These are phyloP conservation scores for Aphelinus certus DNA, from an alignment of 1,140 invertebrate genomes.

Conservation along the genomic window DNA sequence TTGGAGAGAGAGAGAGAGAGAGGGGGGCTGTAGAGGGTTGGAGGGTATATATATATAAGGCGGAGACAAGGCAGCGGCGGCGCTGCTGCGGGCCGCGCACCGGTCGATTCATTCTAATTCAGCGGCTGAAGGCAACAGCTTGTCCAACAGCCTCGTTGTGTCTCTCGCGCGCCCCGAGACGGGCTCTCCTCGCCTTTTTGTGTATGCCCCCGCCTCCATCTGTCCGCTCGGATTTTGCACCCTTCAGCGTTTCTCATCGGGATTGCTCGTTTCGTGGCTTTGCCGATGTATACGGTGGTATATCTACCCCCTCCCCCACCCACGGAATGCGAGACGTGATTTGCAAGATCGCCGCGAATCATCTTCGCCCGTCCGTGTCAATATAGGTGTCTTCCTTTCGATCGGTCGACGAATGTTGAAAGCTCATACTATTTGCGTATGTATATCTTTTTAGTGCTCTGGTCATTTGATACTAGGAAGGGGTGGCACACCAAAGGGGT, in stretches of 20 bases:
- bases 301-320: no score
- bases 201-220: background rate
- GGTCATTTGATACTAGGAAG: no score
- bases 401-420: no score
- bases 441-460: no score
- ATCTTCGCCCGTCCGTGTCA: no score
- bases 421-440: no score
- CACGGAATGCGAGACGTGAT: no score
- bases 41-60: conserved; percentile 51
- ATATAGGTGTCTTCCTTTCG: no score
- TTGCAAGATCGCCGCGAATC: no score
- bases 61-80: background rate
- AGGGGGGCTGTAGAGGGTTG: conserved; percentile 12
- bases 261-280: background rate
- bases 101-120: conserved; percentile 65
- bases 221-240: conserved; percentile 5
- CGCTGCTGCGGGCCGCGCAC: background rate
- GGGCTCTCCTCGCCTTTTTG: background rate
- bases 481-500: no score
- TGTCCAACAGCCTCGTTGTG: conserved; percentile 62
- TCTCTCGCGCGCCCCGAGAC: conserved; percentile 23
- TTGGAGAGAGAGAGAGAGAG: background rate
- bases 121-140: conserved; percentile 64
- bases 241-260: background rate
- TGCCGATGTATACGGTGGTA: no score